Evolutionary conservation across 2,113 vertebrate species (phyloP), one percentile per base, ranked within the genome.

Genomic region (Pedetes capensis): DNA sequence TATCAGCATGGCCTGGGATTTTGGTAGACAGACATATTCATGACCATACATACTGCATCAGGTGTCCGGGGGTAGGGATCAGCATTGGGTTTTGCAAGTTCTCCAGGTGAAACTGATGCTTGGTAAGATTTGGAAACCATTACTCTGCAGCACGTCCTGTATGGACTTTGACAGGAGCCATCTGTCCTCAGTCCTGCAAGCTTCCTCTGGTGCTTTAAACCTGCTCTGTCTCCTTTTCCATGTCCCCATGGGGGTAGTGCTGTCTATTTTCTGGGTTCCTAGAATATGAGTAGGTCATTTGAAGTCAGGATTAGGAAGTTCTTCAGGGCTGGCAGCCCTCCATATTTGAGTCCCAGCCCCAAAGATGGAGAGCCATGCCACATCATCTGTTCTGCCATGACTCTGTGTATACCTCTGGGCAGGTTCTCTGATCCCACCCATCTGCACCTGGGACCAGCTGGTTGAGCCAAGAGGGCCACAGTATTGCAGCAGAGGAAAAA

Each of bases 381-480:
- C 61, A 22, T 55, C 23, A 2, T 37, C 47, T 17, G 4, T 27
- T 49, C 22, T 47, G 44, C n/a, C 22, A 0, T 3, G 25, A 11
- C 72, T 83, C 1, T 0, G 20, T 14, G 9, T 4, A 23, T 4
- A 5, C n/a, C 61, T 37, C 57, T 25, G n/a, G 63, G 39, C 51
- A 78, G 55, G 47, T 74, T 49, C 57, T 79, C 23, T 44, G 51
- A 47, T 71, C 76, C 42, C 32, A 32, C 39, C 63, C 55, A 37
- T 78, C 49, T 69, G 74, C 59, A 59, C 44, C 23, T 61, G 75
- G 44, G 39, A 42, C n/a, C 16, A 37, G 91, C 14, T 2, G 25
- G 69, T 93, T 87, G 89, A 95, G 86, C 83, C 94, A 83, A 91
- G 93, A 96, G 83, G 42, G 39, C 89, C 5, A 3, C 0, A 8